Evolutionary conservation across 2,888 invertebrate genomes (phyloP), one percentile per base, ranked within the genome.

Genomic region (Corbicula japonica): DNA sequence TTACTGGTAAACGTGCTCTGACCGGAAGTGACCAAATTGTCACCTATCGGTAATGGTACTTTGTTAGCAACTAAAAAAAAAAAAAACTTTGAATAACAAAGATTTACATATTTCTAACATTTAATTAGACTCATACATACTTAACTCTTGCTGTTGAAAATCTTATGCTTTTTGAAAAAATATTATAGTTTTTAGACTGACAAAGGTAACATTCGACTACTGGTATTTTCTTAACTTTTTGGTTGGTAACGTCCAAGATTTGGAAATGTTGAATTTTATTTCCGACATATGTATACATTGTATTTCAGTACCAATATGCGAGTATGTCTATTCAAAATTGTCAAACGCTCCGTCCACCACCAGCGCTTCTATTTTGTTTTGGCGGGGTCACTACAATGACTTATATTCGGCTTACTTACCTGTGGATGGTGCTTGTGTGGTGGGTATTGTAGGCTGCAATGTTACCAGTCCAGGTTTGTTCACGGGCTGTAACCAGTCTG

Each of bases 361-460:
- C 8, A 38, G 18, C 8, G 41, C 41, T 38, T 38, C 8, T 38
- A 38, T 15, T 12, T 12, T 38, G 41, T 15, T 15, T 12, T 12
- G 41, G 18, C 15, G 8, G 41, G 8, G 41, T 15, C 15, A 18
- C 15, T 38, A 38, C 15, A 38, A 38, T 46, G 18, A 18, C 5
- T 46, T 4, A 18, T n/a, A n/a, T n/a, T n/a, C n/a, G n/a, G n/a
- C n/a, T 56, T 10, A 69, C 69, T 56, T 50, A 85, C 85, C 35
- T 60, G 84, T 86, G 8, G 77, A 60, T 2, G 87, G 87, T 34
- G 68, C 76, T 15, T 61, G 23, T 12, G 83, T 84, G 34, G 78
- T 62, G 0, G 73, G 78, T 38, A 46, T 62, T 23, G 84, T 79
- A 12, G 86, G 86, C 35, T 70, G 41, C 8, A 34, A 18, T 15